Evolutionary conservation across 2,113 vertebrate genomes (phyloP).

Genomic region (Tamias sibiricus): DNA sequence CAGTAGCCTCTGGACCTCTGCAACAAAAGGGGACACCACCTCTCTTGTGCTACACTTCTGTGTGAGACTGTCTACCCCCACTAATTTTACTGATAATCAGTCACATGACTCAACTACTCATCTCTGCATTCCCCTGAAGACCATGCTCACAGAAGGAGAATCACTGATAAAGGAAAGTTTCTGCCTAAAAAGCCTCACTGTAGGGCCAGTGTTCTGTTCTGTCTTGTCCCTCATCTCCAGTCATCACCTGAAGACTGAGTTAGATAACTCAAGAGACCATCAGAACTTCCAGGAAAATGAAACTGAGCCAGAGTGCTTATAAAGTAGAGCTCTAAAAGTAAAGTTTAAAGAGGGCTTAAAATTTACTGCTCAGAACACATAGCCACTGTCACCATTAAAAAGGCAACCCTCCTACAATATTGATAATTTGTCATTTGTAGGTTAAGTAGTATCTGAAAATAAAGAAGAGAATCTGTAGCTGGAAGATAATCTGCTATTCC

Average conservation of each 20-base stretch:
- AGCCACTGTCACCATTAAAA: background rate
- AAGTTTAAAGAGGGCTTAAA: conserved; percentile 22
- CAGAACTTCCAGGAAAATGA: background rate
- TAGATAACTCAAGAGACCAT: background rate
- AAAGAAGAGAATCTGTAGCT: background rate
- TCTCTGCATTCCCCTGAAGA: background rate
- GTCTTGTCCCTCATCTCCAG: background rate
- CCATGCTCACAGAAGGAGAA: background rate
- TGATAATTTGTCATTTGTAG: conserved; percentile 60
- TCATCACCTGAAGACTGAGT: background rate
- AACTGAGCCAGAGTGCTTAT: background rate
- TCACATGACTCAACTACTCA: background rate
- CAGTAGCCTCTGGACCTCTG: background rate
- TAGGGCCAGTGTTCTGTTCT: background rate
- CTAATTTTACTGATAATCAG: background rate
- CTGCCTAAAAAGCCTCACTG: background rate
- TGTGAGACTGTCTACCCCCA: background rate
- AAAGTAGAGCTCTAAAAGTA: background rate
- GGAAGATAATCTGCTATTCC: background rate
- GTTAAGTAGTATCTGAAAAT: conserved; percentile 37
- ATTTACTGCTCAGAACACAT: conserved; percentile 26
- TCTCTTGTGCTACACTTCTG: background rate
- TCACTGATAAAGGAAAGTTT: conserved; percentile 27
- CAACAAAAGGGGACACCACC: background rate
- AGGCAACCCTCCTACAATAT: background rate